Percentiles rank a stretch among this genome's conserved stretches.
Evolutionary conservation across 92 coral and sea anemone species (phyloP).

Genomic region (Palythoa grandis): DNA sequence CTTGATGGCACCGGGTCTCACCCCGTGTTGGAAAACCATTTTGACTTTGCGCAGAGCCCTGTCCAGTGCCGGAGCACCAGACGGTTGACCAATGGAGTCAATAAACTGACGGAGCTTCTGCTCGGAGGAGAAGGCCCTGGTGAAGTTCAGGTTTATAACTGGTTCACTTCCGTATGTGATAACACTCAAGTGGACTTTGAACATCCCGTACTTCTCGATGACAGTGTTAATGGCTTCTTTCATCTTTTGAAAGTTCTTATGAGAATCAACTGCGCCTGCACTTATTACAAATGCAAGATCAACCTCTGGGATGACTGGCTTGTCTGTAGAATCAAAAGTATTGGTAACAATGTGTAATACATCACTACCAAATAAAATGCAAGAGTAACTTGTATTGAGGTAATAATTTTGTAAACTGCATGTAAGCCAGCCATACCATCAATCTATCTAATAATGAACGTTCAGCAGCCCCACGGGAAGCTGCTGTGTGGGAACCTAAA

Average conservation of each 20-base stretch:
- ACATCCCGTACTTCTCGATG: slow-evolving; percentile 61
- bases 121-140: slow-evolving; percentile 32
- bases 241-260: slow-evolving; percentile 63
- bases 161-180: slow-evolving; percentile 51
- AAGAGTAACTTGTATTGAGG: no score
- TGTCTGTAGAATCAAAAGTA: not conserved
- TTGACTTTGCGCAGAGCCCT: slow-evolving; percentile 31
- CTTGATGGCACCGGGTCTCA: slow-evolving; percentile 48
- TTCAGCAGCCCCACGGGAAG: no score
- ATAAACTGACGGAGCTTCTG: slow-evolving; percentile 42
- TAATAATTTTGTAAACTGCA: no score
- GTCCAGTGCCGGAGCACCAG: slow-evolving; percentile 44
- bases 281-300: slow-evolving; percentile 88
- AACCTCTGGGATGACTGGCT: slow-evolving; percentile 62
- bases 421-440: no score
- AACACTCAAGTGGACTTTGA: slow-evolving; percentile 54
- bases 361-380: not conserved
- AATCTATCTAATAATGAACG: no score
- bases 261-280: slow-evolving; percentile 64
- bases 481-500: no score
- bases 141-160: slow-evolving; percentile 39
- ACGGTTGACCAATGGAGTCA: slow-evolving; percentile 28
- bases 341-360: not conserved
- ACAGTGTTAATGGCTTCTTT: slow-evolving; percentile 69
- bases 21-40: slow-evolving; percentile 37